Evolutionary conservation across 2,888 invertebrate genomes (phyloP), one percentile per base, ranked within the genome.

Genomic region (Drosophila putrida): DNA sequence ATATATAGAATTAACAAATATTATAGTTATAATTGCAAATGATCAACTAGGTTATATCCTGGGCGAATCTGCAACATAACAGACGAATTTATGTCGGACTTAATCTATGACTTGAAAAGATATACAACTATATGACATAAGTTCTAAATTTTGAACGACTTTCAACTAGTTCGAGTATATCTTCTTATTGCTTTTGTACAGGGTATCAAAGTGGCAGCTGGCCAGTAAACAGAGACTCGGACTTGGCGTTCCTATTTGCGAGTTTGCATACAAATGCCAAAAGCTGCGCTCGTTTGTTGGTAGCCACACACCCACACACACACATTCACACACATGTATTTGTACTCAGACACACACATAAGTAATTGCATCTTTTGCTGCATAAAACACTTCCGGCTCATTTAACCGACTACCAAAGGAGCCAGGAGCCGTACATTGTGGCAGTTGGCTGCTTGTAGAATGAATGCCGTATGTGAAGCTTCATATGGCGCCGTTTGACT

Each of bases 371-470:
- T 69, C 55, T 72, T 60, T 75, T 71, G 51, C 64, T 67, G 64
- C 78, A 80, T 80, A 83, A 83, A 76, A 78, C 76, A 75, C 83
- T 86, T 88, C 87, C 86, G 78, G 74, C 76, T 88, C 84, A 84
- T 88, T 88, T 71, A 83, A 75, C 75, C 46, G 63, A 50, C 65
- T 64, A 50, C 63, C 38, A 58, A 73, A 50, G 51, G 46, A 50
- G 33, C 27, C 38, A 11, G 35, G 8, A 35, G 15, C 36, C 20
- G 11, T n/a, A 9, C 36, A 44, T 54, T 55, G 49, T 36, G 39
- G 53, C 61, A 44, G 55, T 55, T 55, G 43, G 35, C 43, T 6
- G 35, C 20, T 38, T 25, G 27, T 27, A 5, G 25, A 50, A 35
- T 36, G 36, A 55, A 59, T 33, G 38, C 41, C 54, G 63, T 38